Conservation (phyloP, 2,113 vertebrate species). For the Oryzias javanicus region DNA sequence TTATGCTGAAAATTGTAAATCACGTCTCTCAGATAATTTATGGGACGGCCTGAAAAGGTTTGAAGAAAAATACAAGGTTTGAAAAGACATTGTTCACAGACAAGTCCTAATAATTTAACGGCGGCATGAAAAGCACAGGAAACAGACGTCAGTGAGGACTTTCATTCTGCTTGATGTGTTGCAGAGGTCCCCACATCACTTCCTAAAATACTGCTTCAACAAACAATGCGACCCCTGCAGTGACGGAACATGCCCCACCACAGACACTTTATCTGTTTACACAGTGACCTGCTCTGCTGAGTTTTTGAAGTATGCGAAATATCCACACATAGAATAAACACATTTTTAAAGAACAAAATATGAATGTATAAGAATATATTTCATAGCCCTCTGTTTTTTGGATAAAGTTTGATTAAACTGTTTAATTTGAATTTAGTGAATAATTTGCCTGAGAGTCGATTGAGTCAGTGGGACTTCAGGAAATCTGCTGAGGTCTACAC, state of each 20-base stretch:
- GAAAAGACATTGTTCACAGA: conserved; percentile 28
- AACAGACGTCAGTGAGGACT: conserved; percentile 39
- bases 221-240: conserved; percentile 58
- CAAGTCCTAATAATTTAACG: conserved; percentile 35
- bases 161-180: conserved; percentile 12
- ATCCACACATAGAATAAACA: not conserved
- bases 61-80: too few species aligned
- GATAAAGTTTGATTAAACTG: not conserved
- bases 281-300: conserved; percentile 24
- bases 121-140: conserved; percentile 32
- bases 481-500: conserved; percentile 29
- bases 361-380: too few species aligned
- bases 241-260: conserved; percentile 31
- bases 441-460: conserved; percentile 2
- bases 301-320: conserved; percentile 42
- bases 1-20: not conserved
- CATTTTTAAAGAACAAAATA: not conserved
- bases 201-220: conserved; percentile 45
- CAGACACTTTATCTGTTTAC: conserved; percentile 33
- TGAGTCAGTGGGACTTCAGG: conserved; percentile 17
- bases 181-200: conserved; percentile 22
- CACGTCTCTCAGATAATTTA: conserved; percentile 14
- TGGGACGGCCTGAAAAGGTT: conserved; percentile 3
- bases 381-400: not conserved
- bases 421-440: not conserved